A percentile compares a stretch with the other conserved stretches of the same genome.
Evolutionary conservation across 1,140 invertebrate genomes (phyloP).

Genomic region (Zaprionus inermis): DNA sequence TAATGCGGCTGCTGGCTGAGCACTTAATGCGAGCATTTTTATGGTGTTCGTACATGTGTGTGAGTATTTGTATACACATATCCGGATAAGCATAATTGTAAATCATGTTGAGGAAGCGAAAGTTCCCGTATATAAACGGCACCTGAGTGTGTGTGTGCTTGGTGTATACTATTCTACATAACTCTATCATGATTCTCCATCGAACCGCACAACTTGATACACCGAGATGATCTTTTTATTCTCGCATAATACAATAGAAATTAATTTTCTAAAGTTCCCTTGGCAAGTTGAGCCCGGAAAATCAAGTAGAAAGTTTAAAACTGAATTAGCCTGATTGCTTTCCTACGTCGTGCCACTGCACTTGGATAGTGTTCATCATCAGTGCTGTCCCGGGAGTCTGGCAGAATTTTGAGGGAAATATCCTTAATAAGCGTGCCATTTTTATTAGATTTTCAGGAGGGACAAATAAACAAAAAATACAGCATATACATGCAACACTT

Average conservation of each 20-base stretch:
- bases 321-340: slow-evolving; percentile 60
- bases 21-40: slow-evolving; percentile 64
- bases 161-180: background rate
- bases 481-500: slow-evolving; percentile 37
- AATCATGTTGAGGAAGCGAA: slow-evolving; percentile 37
- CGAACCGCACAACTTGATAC: slow-evolving; percentile 28
- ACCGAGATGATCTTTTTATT: slow-evolving; percentile 11
- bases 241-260: slow-evolving; percentile 32
- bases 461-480: background rate
- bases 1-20: slow-evolving; percentile 34
- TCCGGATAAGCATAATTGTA: slow-evolving; percentile 14
- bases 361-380: slow-evolving; percentile 1
- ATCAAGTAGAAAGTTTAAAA: slow-evolving; percentile 61
- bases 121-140: background rate
- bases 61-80: background rate
- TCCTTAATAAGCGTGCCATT: slow-evolving; percentile 12
- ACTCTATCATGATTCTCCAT: slow-evolving; percentile 32
- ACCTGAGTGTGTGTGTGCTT: background rate
- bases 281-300: slow-evolving; percentile 26
- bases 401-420: background rate
- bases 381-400: background rate
- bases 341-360: slow-evolving; percentile 33
- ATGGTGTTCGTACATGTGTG: slow-evolving; percentile 48
- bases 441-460: slow-evolving; percentile 17
- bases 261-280: slow-evolving; percentile 47